These are phyloP conservation scores for Camptogramma bilineatum DNA, from an alignment of 2,888 invertebrate genomes.

Conservation along the genomic window DNA sequence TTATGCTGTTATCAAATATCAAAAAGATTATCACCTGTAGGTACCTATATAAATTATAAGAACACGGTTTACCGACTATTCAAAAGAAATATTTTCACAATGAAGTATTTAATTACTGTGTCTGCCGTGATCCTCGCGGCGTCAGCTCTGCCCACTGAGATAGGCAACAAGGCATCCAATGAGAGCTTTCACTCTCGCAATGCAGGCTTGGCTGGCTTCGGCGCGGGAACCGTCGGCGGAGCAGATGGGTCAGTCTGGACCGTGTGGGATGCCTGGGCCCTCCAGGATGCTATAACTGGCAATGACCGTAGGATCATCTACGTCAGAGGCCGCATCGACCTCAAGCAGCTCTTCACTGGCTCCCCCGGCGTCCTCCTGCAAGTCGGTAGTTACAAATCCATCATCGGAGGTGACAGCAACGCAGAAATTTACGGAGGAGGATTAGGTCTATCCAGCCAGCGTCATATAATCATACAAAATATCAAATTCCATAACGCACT, in stretches of 20 bases:
- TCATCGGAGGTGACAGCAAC: conserved; percentile 23
- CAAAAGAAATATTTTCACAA: conserved; percentile 1
- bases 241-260: conserved; percentile 28
- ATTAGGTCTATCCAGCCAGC: background rate
- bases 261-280: conserved; percentile 34
- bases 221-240: conserved; percentile 24
- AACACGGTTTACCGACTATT: background rate
- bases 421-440: conserved; percentile 34
- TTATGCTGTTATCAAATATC: too few relatives aligned
- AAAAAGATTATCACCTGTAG: background rate
- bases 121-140: conserved; percentile 2
- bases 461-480: conserved; percentile 26
- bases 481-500: conserved; percentile 27
- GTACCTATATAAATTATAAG: background rate
- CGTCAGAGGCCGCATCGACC: conserved; percentile 24
- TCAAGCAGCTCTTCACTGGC: conserved; percentile 20
- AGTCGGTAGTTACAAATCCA: conserved; percentile 24
- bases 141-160: conserved; percentile 20
- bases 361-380: conserved; percentile 28
- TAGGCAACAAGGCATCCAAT: conserved; percentile 7
- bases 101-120: conserved; percentile 22
- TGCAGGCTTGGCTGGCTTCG: conserved; percentile 9
- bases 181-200: background rate
- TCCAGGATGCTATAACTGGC: conserved; percentile 21
- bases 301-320: conserved; percentile 21